Conservation (phyloP, 2,888 invertebrate species). For the Agapostemon virescens region DNA sequence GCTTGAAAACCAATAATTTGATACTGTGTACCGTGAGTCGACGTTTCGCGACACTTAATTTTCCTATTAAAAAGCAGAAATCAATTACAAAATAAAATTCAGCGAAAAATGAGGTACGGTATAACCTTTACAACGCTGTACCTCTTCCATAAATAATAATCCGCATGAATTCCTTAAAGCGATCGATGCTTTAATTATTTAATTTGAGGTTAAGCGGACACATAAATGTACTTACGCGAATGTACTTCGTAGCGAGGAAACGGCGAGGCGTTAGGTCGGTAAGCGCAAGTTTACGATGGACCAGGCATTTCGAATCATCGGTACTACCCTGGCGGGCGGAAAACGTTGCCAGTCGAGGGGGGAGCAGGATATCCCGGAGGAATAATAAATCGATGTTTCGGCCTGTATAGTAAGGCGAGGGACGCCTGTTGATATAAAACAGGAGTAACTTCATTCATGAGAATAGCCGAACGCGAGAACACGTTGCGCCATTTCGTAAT, state of each 20-base stretch:
- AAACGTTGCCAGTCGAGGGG: constrained; percentile 40
- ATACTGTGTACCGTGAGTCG: no score
- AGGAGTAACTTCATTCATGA: constrained; percentile 73
- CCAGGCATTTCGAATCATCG: constrained; percentile 25
- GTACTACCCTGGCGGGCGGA: constrained; percentile 45
- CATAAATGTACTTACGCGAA: neutral
- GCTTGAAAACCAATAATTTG: no score
- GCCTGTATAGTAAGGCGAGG: constrained; percentile 71
- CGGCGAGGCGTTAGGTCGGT: neutral
- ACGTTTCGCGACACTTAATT: neutral
- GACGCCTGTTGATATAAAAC: constrained; percentile 74
- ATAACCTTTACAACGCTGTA: neutral
- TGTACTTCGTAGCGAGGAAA: neutral
- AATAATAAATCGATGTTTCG: constrained; percentile 70
- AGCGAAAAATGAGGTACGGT: no score
- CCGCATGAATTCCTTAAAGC: neutral
- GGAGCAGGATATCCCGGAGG: constrained; percentile 57
- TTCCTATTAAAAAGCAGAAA: neutral
- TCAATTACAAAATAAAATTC: no score
- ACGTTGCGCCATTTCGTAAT: neutral
- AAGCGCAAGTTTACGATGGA: neutral
- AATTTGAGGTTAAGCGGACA: neutral
- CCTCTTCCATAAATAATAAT: neutral
- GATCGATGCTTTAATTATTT: neutral
- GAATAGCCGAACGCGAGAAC: constrained; percentile 51